Percentiles rank a stretch among this genome's conserved stretches.
Conservation (phyloP, 2,797 vertebrate genomes). For the Takifugu rubripes region DNA sequence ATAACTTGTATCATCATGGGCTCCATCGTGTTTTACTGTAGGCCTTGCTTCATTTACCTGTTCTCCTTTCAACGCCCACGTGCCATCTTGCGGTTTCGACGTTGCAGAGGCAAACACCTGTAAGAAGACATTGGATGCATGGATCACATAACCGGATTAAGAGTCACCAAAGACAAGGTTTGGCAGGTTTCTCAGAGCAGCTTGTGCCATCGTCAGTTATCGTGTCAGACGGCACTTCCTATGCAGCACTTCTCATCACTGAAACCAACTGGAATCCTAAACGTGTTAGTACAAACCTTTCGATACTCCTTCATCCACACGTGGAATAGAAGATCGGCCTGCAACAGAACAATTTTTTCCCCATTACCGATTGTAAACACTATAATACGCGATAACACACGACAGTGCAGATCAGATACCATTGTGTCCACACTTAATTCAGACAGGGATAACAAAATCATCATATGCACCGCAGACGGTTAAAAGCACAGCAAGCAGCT, state of each 20-base stretch:
- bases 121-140: background rate
- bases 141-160: rapidly evolving
- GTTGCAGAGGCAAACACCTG: background rate
- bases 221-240: conserved; percentile 81
- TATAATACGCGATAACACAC: background rate
- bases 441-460: conserved; percentile 74
- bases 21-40: background rate
- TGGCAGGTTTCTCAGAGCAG: conserved; percentile 55
- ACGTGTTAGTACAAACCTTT: conserved; percentile 34
- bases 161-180: rapidly evolving
- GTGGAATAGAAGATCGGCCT: conserved; percentile 2
- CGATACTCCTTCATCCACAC: background rate
- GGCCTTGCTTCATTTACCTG: conserved; percentile 22
- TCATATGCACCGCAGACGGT: conserved; percentile 28
- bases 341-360: conserved; percentile 22
- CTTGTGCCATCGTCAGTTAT: conserved; percentile 73
- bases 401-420: conserved; percentile 50
- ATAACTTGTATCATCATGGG: conserved; percentile 66
- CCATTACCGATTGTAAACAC: background rate
- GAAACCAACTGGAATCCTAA: conserved; percentile 4
- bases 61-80: rapidly evolving
- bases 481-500: rapidly evolving
- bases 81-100: background rate
- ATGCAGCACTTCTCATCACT: conserved; percentile 69
- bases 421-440: conserved; percentile 44